Evolutionary conservation across 2,888 invertebrate genomes (phyloP), one percentile per base, ranked within the genome.

Genomic region (Steromphala cineraria): DNA sequence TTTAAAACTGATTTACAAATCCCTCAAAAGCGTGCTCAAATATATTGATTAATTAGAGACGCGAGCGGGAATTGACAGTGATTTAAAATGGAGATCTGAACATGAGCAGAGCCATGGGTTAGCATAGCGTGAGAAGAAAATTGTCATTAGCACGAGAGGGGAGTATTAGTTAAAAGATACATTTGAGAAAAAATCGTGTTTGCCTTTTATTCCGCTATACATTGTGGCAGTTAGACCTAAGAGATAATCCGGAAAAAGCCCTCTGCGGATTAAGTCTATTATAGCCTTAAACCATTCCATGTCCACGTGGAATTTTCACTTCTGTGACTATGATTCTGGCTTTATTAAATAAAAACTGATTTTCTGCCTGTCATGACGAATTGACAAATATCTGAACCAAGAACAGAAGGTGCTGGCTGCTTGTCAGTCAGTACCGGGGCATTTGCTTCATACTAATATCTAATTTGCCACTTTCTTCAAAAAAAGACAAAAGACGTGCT

Each of bases 11-110:
- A 55, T 74, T 75, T 75, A 79, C 79, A 79, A 79, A 79, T 79
- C 79, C 56, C 55, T 74, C 36, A 21, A 53, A 71, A 55, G 15
- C 79, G 79, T 79, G 79, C 67, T 79, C 75, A 79, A 79, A 79
- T 79, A 79, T 74, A 74, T 75, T 79, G 79, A 79, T 79, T 79
- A 79, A 79, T 79, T 79, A 79, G 79, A 40, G 53, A 76, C 76
- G 71, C 71, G 71, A 71, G 71, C 40, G 71, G 40, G 36, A 71
- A 71, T 71, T 71, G 71, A 36, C 40, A 31, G 71, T 71, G 36
- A 71, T 71, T 71, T 71, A 71, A 71, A 71, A 40, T 40, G 71
- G 36, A 36, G 10, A 31, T 71, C 36, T 0, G 36, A n/a, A 36
- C 71, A 36, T 40, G 40, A 71, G 31, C 10, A 36, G 36, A n/a